These are phyloP conservation scores for Isoperla grammatica DNA, from an alignment of 2,888 invertebrate species.

Conservation along the genomic window DNA sequence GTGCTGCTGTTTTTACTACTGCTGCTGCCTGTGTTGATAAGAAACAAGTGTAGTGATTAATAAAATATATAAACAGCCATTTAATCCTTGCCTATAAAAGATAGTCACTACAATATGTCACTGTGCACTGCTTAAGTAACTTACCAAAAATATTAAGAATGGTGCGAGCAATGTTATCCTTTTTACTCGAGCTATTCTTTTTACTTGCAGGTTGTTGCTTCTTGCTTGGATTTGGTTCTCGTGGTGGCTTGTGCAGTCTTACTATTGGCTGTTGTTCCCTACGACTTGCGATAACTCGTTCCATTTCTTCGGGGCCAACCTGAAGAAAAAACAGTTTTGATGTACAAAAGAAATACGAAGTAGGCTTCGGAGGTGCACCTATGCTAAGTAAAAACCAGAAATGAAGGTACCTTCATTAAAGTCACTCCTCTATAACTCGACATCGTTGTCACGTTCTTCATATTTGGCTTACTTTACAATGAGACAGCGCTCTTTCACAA, in stretches of 20 bases:
- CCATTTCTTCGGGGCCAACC: conserved; percentile 47
- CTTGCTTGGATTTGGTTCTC: conserved; percentile 20
- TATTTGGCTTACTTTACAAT: too few relatives aligned
- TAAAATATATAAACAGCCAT: background rate
- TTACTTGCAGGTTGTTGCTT: conserved; percentile 19
- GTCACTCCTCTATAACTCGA: too few relatives aligned
- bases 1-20: background rate
- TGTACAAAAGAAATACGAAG: background rate
- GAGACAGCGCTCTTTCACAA: too few relatives aligned
- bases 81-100: too few relatives aligned
- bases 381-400: too few relatives aligned
- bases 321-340: background rate
- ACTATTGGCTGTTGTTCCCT: conserved; percentile 1
- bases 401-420: too few relatives aligned
- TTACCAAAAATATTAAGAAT: conserved; percentile 75
- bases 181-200: conserved; percentile 29
- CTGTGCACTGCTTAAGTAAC: too few relatives aligned
- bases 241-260: background rate
- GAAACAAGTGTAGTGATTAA: background rate
- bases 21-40: conserved; percentile 1
- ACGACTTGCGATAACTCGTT: conserved; percentile 4
- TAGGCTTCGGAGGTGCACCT: too few relatives aligned
- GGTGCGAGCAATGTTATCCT: conserved; percentile 62
- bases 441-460: too few relatives aligned
- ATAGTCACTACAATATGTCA: too few relatives aligned